phyloP scores from a whole-genome alignment of 92 coral and sea anemone species.

The Palythoa caribaeorum region DNA sequence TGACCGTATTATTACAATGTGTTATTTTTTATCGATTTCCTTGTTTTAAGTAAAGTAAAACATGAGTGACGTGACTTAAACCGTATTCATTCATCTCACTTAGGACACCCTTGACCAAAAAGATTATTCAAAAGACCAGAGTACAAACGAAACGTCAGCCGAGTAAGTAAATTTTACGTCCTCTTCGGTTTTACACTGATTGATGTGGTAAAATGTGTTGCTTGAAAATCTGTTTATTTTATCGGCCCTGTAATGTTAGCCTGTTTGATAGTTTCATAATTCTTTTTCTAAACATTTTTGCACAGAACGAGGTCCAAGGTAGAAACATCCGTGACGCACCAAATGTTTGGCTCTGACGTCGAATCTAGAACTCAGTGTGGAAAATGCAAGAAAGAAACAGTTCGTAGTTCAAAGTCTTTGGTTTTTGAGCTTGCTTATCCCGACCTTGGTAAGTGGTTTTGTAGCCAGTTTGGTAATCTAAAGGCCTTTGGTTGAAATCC shows the following conservation, averaged over 20 bases:
- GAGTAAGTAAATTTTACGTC: neutral
- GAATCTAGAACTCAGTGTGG: conserved; percentile 85
- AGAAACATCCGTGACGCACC: conserved; percentile 79
- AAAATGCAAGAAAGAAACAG: conserved; percentile 85
- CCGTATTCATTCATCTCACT: neutral
- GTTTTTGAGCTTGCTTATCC: conserved; percentile 91
- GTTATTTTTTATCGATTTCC: no score
- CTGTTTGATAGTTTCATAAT: neutral
- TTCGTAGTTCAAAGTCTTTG: conserved; percentile 77
- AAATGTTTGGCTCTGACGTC: conserved; percentile 90
- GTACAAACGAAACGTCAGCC: neutral
- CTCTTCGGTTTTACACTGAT: neutral
- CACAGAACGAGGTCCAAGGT: conserved; percentile 59
- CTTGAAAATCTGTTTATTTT: neutral
- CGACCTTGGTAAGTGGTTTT: conserved; percentile 40
- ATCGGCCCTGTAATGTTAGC: neutral
- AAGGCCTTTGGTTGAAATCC: no score
- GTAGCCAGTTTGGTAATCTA: no score
- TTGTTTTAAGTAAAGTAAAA: no score
- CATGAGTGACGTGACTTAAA: neutral
- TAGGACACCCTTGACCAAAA: conserved; percentile 30
- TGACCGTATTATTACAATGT: no score
- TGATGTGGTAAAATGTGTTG: neutral
- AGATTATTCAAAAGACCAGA: neutral
- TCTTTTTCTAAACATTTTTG: neutral